Conservation (phyloP, 2,113 vertebrate species). For the Hemiprocne comata region DNA sequence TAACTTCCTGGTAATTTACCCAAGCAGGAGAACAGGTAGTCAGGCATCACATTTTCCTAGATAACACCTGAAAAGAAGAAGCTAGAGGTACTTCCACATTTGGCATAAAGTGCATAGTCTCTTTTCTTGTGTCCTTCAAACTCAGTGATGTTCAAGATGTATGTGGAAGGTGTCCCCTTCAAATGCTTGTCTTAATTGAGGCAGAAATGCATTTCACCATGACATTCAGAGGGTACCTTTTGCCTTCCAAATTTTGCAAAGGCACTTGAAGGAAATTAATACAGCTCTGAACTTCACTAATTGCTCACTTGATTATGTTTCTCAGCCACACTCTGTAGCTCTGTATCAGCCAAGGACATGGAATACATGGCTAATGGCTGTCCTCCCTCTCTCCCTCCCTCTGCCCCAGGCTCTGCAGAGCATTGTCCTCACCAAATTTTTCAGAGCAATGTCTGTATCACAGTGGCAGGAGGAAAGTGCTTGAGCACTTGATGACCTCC, state of each 20-base stretch:
- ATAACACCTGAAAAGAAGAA: neutral
- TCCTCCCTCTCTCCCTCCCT: neutral
- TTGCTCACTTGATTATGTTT: neutral
- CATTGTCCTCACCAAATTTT: neutral
- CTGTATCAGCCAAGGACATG: neutral
- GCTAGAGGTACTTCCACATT: neutral
- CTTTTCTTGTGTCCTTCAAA: neutral
- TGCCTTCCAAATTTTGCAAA: neutral
- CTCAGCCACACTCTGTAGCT: neutral
- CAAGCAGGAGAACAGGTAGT: neutral
- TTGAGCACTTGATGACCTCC: neutral
- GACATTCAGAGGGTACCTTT: neutral
- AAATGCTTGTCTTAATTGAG: neutral
- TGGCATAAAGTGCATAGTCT: neutral
- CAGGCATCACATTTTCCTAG: neutral
- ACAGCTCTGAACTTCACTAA: constrained; percentile 1
- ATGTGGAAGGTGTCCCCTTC: neutral
- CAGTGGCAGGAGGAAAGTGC: neutral
- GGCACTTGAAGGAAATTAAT: neutral
- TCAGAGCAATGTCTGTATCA: neutral
- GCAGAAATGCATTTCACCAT: neutral
- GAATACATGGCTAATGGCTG: neutral
- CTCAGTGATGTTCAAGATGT: neutral
- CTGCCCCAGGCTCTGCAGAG: neutral
- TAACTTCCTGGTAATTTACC: neutral